Conservation (phyloP, 2,888 invertebrate species). For the Phortica magna region DNA sequence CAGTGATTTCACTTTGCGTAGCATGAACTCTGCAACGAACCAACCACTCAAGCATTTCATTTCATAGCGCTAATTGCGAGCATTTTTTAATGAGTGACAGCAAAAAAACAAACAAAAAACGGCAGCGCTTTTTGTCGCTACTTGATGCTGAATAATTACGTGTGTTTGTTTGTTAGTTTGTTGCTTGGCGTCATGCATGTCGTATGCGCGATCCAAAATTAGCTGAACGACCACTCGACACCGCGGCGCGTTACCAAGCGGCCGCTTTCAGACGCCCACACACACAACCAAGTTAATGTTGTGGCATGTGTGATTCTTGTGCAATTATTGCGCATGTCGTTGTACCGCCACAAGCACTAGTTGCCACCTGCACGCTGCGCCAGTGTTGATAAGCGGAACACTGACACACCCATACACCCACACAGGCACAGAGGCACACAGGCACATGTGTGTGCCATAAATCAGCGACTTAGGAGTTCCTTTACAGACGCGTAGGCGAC, state of each 20-base stretch:
- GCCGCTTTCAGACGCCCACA: background rate
- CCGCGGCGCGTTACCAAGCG: background rate
- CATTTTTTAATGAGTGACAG: background rate
- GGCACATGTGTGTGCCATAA: background rate
- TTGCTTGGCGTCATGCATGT: slow-evolving; percentile 12
- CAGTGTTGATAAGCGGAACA: background rate
- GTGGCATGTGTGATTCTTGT: background rate
- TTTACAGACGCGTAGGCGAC: slow-evolving; percentile 12
- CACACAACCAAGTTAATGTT: background rate
- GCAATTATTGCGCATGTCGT: background rate
- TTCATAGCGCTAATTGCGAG: slow-evolving; percentile 1
- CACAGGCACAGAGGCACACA: background rate
- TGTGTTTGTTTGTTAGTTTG: background rate
- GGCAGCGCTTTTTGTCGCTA: background rate
- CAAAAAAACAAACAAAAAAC: background rate
- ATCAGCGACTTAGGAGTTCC: slow-evolving; percentile 16
- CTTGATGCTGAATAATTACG: background rate
- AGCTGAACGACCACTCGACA: background rate
- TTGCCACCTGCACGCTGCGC: background rate
- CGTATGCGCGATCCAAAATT: slow-evolving; percentile 11
- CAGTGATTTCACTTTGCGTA: background rate
- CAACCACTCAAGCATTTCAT: background rate
- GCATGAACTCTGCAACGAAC: background rate
- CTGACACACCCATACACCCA: background rate
- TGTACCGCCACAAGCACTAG: background rate